Base-by-base conservation (phyloP, 2,797 vertebrate genomes). In the Sebastes jordani region DNA sequence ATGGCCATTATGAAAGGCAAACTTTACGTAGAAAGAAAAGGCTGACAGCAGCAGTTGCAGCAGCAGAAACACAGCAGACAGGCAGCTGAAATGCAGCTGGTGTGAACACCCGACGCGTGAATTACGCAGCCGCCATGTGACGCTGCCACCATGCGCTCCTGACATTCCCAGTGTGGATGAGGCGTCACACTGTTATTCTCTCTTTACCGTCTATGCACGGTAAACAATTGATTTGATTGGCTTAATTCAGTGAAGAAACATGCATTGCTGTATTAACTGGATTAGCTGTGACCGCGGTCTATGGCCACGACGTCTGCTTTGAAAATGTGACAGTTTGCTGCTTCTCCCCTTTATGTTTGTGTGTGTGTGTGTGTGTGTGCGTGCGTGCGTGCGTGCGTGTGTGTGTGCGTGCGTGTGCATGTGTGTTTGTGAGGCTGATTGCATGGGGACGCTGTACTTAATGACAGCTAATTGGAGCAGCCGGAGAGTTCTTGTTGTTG, bases 391-490 rank as follows among this genome's bases (percentile, higher is more conserved):
- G 13, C 29, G 58, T 81, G 32, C 4, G 32, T 3, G 32, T 14
- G 36, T 1, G 36, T 5, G 13, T 34, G 58, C 7, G 36, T 56
- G 32, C 11, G 18, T 54, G 49, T 22, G 46, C 11, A 18, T 23
- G 71, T 42, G 29, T 27, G 23, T 58, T 63, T n/a, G 38, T 20
- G 68, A 54, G 25, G 8, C 60, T 86, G 82, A 85, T 85, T 86
- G 69, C 69, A 78, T 11, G 2, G 55, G 62, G 77, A 71, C 11
- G 11, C 30, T 71, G 70, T 78, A 73, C 67, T 70, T 84, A 82
- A 85, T 84, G 73, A 84, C 60, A 32, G 79, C 74, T 93, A 91
- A 91, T 91, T 95, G 96, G 94, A 97, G 91, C 91, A 94, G 92
- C 90, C 29, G 10, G 32, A 82, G 79, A 82, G 74, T 78, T 74